Base-by-base conservation (phyloP, 2,888 invertebrate genomes). In the Eurytoma californica region DNA sequence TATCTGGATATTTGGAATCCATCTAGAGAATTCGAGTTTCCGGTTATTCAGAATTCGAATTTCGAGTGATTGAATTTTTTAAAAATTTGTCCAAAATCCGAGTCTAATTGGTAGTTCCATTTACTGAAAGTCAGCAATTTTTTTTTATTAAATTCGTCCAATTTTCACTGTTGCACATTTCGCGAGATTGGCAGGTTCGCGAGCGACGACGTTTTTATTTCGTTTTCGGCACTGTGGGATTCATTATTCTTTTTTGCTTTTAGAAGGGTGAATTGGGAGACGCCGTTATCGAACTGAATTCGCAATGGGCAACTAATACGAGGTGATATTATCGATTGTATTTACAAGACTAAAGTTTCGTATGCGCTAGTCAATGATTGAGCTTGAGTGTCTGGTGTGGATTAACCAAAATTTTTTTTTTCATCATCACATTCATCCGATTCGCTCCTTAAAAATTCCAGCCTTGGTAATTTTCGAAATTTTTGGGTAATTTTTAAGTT, bases 391-490 rank as follows among this genome's bases (percentile, higher is more conserved):
- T 39, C 7, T 39, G 39, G 39, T 39, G 39, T 39, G 39, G 39
- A 72, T 49, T 39, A 74, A 74, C 28, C 9, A 58, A 39, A 39
- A 39, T 7, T 5, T 9, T 7, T 39, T 39, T 39, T 39, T 9
- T 39, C 39, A 74, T 72, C 49, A 66, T 74, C 60, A 60, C 68
- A 68, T 14, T 39, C 47, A 49, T 67, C 55, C 51, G 16, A 75
- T 51, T 51, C 74, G 67, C 30, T 30, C 28, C 24, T 30, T 24
- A 51, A 49, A 58, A 60, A 67, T 67, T 67, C 58, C 51, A 60
- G 67, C 18, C 18, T 9, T 3, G 12, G 9, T 49, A 28, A 16
- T 28, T 12, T 16, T 47, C 18, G 47, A 39, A 9, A 49, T 39
- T 39, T 39, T 39, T 39, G 9, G 39, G 9, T 39, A 39, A 39